Evolutionary conservation across 2,888 invertebrate species (phyloP), one percentile per base, ranked within the genome.

Genomic region (Catocala nupta): DNA sequence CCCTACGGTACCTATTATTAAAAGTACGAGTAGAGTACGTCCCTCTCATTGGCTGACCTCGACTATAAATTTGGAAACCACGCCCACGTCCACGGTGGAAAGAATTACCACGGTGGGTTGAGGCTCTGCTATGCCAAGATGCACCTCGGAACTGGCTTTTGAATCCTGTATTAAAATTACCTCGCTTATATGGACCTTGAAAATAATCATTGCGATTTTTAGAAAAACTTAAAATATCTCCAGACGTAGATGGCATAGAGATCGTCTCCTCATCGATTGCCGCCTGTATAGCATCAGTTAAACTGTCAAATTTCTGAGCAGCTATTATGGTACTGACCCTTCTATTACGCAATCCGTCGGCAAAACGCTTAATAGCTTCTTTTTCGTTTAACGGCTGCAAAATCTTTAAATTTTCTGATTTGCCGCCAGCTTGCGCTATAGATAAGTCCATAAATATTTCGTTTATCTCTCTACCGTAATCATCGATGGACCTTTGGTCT

Each of bases 391-490:
- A 50, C 55, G 5, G 10, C 55, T n/a, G n/a, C n/a, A n/a, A n/a
- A n/a, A n/a, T n/a, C n/a, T n/a, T n/a, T n/a, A n/a, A n/a, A n/a
- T n/a, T n/a, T n/a, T n/a, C n/a, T n/a, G n/a, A n/a, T n/a, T n/a
- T n/a, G n/a, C n/a, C n/a, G n/a, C n/a, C n/a, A 9, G 60, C 60
- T 55, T 60, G 60, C 44, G 55, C 44, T 7, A 55, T 50, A 10
- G 50, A 50, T 7, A 51, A 45, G 5, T 60, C 49, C 44, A 55
- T 50, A 49, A 60, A 55, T 55, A 55, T 43, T 10, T 50, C 55
- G 5, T 33, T 60, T 6, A 60, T 12, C 10, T 55, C 44, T 34
- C 16, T 45, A 16, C 55, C 50, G 45, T 39, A 60, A 36, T 60
- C 50, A 44, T 36, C 13, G 11, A 55, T 55, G 2, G 55, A 60